Base-by-base conservation (phyloP, 1,140 invertebrate genomes). In the Tenebrio molitor region DNA sequence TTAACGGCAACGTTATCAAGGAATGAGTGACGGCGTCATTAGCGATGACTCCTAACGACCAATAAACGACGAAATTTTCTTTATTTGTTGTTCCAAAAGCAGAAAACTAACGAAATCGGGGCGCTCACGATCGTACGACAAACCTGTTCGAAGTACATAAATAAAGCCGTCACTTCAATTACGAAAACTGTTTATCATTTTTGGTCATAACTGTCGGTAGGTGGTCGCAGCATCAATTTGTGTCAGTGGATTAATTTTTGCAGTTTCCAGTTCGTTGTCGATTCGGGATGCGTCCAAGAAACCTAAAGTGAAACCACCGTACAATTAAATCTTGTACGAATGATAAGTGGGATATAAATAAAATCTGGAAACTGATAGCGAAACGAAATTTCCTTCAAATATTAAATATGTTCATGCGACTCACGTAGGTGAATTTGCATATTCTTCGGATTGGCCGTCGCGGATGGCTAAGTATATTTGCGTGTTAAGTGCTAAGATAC, bases 401-500 rank as follows among this genome's bases (percentile, higher is more conserved):
- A 12, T 41, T 14, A 41, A 41, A 41, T 10, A 41, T 41, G 3
- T 41, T 5, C 12, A 41, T 7, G 12, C 36, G 36, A 41, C 3
- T 7, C 36, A 33, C 29, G 29, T 33, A 33, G 29, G 10, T n/a
- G 10, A 8, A 41, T 41, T 41, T 41, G n/a, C 36, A 41, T 41
- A 8, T 41, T 8, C 5, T 12, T 41, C 10, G 29, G 10, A n/a
- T n/a, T n/a, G n/a, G n/a, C n/a, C 29, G 29, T 33, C 36, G n/a
- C 12, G 36, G 36, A 41, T 41, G 36, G 36, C 5, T 41, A 3
- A 41, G 6, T 12, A 41, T 41, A 41, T 41, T 41, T 41, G 36
- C 36, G 36, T 41, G 36, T 41, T 41, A 41, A 41, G 36, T 41
- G 36, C 36, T 10, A 41, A 41, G 12, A 12, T 41, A 41, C 36